These are phyloP conservation scores for Camponotus floridanus DNA, from an alignment of 1,140 invertebrate species.

Conservation along the genomic window DNA sequence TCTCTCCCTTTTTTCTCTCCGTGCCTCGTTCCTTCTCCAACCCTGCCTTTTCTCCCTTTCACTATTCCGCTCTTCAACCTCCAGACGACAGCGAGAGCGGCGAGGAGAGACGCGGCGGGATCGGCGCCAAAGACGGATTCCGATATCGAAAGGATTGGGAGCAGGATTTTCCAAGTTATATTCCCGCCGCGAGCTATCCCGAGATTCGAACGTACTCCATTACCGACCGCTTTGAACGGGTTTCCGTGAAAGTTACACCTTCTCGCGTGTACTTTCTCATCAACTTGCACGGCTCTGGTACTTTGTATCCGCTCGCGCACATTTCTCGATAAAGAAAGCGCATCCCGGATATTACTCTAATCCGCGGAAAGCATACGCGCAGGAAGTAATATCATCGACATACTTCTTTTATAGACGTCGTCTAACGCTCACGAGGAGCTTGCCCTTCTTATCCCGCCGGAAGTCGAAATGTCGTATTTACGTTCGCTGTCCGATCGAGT, in stretches of 20 bases:
- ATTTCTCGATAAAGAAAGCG: conserved; percentile 34
- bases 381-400: conserved; percentile 2
- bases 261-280: conserved; percentile 65
- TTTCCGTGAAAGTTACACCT: conserved; percentile 67
- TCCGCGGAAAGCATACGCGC: not conserved
- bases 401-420: not conserved
- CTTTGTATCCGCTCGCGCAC: not conserved
- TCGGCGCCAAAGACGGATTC: conserved; percentile 73
- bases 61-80: conserved; percentile 50
- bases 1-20: conserved; percentile 45
- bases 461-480: not conserved
- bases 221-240: conserved; percentile 65
- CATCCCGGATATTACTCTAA: conserved; percentile 21
- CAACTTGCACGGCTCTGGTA: conserved; percentile 13
- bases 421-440: not conserved
- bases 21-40: conserved; percentile 3
- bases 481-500: not conserved
- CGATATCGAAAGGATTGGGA: conserved; percentile 72
- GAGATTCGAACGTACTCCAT: conserved; percentile 65
- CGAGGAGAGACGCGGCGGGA: conserved; percentile 55
- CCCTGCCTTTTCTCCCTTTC: not conserved
- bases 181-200: conserved; percentile 72
- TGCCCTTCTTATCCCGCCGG: not conserved
- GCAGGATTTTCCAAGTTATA: conserved; percentile 74
- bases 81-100: conserved; percentile 37